A percentile compares a stretch with the other conserved stretches of the same genome.
Conservation (phyloP, 2,888 invertebrate species). For the Timema podura region DNA sequence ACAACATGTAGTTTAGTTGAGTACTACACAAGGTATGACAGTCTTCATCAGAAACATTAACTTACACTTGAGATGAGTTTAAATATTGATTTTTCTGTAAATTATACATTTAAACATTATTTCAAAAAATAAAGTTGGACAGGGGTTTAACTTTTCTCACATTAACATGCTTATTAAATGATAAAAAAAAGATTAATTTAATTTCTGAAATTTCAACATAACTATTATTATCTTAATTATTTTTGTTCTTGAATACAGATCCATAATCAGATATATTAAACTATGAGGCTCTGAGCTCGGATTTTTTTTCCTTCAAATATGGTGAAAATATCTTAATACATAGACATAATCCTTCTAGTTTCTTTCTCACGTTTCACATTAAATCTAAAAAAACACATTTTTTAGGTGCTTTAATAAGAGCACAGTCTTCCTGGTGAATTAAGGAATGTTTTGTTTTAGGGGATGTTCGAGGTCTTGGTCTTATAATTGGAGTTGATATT, state of each 20-base stretch:
- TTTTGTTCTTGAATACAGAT: too few species aligned
- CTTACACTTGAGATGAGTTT: neutral
- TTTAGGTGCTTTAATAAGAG: neutral
- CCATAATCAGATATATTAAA: too few species aligned
- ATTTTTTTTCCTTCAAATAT: neutral
- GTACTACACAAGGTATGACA: too few species aligned
- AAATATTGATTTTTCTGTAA: neutral
- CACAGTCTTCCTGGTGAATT: too few species aligned
- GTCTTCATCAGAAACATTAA: too few species aligned
- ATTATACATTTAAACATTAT: neutral
- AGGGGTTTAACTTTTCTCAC: neutral
- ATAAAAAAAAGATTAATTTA: neutral
- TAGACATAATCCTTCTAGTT: too few species aligned
- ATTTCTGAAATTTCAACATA: neutral
- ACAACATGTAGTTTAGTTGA: too few species aligned
- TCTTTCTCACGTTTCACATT: too few species aligned
- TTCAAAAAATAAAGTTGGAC: neutral
- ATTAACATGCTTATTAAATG: neutral
- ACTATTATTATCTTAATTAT: too few species aligned
- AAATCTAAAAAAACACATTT: too few species aligned
- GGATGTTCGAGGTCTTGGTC: conserved; percentile 56
- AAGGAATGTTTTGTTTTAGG: conserved; percentile 39
- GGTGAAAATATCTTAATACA: neutral
- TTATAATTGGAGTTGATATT: conserved; percentile 57
- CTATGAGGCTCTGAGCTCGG: neutral